Base-by-base conservation (phyloP, 1,140 invertebrate species). In the Drosophila repleta region DNA sequence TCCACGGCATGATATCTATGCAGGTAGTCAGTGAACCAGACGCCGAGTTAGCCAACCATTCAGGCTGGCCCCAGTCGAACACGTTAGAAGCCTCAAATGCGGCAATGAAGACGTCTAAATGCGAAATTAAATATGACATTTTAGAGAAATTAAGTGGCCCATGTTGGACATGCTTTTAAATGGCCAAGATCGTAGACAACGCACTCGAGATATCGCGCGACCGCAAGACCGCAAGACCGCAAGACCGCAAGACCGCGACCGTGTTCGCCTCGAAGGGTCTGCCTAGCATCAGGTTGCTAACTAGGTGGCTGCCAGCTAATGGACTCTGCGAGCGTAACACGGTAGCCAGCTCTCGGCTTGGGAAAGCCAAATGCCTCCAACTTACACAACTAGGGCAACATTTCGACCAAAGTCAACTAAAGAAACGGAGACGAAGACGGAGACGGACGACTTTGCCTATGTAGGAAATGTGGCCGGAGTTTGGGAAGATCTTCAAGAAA, bases 61-160 rank as follows among this genome's bases (percentile, higher is more conserved):
- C 41, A 65, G 29, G 7, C 24, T 61, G 24, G 10, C 26, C 51
- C 32, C 52, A 63, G 56, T 39, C 52, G 39, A 29, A 41, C 52
- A 41, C 29, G 39, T 21, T 68, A 79, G 77, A 58, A 58, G 61
- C 56, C 57, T 60, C 41, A 41, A 74, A 58, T 74, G 53, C 45
- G 74, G 63, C 77, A 72, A 82, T 82, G 74, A 85, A 78, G 78
- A 79, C 78, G 78, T 85, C 71, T 79, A 84, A 84, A 84, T 85
- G 77, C 76, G 81, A 85, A 84, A 85, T 80, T 85, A 85, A 84
- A 74, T 84, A 84, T 77, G 77, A 72, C 69, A 85, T 76, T 84
- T 85, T 85, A 80, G 75, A 71, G 69, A 81, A 85, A 84, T 85
- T 84, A 85, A 67, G 67, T 62, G 64, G 37, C 39, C 49, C 62